phyloP scores from a whole-genome alignment of 2,113 vertebrate species.

The Sminthopsis crassicaudata region DNA sequence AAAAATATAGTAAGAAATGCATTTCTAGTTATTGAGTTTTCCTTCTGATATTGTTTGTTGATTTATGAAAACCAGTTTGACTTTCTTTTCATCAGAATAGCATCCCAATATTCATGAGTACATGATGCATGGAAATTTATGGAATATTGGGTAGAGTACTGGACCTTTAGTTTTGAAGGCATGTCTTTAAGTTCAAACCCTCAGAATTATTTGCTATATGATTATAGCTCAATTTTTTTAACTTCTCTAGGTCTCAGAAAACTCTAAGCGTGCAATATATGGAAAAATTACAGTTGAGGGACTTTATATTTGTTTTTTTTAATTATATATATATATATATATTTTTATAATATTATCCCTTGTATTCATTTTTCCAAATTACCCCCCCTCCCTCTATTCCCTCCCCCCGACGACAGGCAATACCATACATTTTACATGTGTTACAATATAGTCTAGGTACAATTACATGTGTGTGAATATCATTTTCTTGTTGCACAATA shows the following conservation, averaged over 20 bases:
- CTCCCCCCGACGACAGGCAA: too few species aligned
- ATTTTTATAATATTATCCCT: too few species aligned
- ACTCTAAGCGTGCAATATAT: neutral
- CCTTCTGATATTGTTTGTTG: neutral
- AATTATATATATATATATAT: too few species aligned
- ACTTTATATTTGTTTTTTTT: neutral
- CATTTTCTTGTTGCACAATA: too few species aligned
- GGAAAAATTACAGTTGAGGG: neutral
- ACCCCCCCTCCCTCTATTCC: too few species aligned
- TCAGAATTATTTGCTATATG: neutral
- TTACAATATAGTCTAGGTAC: too few species aligned
- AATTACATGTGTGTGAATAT: too few species aligned
- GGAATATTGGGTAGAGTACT: neutral
- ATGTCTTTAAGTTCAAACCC: neutral
- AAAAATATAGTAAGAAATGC: neutral
- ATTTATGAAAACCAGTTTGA: neutral
- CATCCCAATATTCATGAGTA: neutral
- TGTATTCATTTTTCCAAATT: too few species aligned
- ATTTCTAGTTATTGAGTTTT: neutral
- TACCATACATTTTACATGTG: too few species aligned
- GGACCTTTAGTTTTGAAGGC: neutral
- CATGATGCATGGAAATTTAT: neutral
- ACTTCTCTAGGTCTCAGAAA: neutral
- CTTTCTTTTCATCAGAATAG: neutral
- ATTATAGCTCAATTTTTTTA: neutral